Conservation (phyloP, 1,140 invertebrate genomes). For the Nephotettix cincticeps region DNA sequence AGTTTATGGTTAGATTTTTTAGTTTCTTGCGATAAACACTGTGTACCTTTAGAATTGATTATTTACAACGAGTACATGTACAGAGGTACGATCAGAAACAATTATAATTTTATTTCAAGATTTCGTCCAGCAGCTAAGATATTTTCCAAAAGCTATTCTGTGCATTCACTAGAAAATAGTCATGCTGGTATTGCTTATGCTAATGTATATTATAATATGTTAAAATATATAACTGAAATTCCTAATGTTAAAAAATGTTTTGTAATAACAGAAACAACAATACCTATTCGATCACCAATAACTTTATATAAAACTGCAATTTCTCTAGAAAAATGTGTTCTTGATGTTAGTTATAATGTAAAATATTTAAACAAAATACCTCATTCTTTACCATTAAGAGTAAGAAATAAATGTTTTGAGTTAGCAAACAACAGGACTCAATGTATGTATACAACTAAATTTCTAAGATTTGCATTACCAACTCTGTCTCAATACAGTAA, state of each 20-base stretch:
- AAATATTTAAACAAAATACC: neutral
- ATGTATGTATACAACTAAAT: neutral
- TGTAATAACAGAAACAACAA: neutral
- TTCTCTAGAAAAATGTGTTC: neutral
- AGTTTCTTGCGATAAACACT: neutral
- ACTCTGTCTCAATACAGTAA: neutral
- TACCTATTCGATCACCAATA: neutral
- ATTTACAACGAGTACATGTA: constrained; percentile 1
- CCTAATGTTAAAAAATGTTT: neutral
- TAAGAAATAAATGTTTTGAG: neutral
- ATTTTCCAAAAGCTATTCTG: neutral
- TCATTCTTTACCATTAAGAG: neutral
- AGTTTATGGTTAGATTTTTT: neutral
- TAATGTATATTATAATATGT: neutral
- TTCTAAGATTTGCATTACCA: neutral
- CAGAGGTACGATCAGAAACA: neutral
- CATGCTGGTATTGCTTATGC: neutral
- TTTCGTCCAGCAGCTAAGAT: neutral
- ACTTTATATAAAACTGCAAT: neutral
- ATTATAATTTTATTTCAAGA: neutral
- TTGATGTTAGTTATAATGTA: constrained; percentile 12
- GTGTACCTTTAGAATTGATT: neutral
- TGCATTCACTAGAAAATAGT: neutral
- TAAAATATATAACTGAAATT: neutral
- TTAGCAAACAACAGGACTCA: neutral